A percentile compares a stretch with the other conserved stretches of the same genome.
Conservation (phyloP, 2,888 invertebrate species). For the Pycnomerus fuliginosus region DNA sequence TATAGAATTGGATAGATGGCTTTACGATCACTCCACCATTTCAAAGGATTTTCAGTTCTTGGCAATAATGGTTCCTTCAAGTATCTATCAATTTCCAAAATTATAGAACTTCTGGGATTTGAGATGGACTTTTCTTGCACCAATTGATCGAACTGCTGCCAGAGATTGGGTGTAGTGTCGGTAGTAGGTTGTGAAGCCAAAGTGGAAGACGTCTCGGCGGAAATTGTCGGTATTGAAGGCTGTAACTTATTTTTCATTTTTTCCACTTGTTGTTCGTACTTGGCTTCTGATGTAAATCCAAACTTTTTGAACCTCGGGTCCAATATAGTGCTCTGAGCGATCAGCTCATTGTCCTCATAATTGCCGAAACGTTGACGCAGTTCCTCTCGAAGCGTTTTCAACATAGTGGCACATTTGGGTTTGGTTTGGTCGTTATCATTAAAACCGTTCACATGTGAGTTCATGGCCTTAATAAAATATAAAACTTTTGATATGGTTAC, state of each 20-base stretch:
- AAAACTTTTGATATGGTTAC: slow-evolving; percentile 12
- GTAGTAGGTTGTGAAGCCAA: too few relatives aligned
- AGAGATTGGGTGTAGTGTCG: too few relatives aligned
- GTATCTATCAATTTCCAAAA: slow-evolving; percentile 15
- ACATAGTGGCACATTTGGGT: neutral
- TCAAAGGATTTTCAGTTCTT: slow-evolving; percentile 11
- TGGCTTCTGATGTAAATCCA: slow-evolving; percentile 1
- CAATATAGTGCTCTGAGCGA: slow-evolving; percentile 2
- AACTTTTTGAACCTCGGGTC: slow-evolving; percentile 8
- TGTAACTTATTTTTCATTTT: slow-evolving; percentile 1
- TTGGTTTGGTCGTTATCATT: neutral
- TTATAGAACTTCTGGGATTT: slow-evolving; percentile 3
- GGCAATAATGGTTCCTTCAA: slow-evolving; percentile 13
- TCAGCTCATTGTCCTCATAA: slow-evolving; percentile 4
- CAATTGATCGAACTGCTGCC: slow-evolving; percentile 10
- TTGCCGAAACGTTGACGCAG: slow-evolving; percentile 2
- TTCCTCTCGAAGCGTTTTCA: neutral
- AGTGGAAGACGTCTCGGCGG: too few relatives aligned
- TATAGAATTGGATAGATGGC: slow-evolving; percentile 13
- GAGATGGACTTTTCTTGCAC: neutral
- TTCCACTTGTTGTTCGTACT: neutral
- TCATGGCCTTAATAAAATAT: neutral
- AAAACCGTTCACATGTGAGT: neutral
- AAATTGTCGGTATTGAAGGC: too few relatives aligned
- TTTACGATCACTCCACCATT: slow-evolving; percentile 13